phyloP scores from a whole-genome alignment of 2,797 vertebrate species.

The Acomys russatus region DNA sequence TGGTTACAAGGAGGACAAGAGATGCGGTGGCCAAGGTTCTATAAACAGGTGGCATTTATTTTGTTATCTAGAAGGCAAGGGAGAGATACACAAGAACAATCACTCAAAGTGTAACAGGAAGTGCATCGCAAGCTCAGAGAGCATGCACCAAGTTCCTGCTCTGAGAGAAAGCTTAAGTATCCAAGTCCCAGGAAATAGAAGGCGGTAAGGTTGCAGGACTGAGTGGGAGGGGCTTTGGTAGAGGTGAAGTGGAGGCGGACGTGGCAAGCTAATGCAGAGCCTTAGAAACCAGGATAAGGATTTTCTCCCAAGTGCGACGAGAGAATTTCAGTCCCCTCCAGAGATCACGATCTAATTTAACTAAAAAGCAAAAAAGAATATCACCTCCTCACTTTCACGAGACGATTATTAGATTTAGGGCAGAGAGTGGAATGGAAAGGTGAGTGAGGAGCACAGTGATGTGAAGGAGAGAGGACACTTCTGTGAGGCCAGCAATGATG shows the following conservation, averaged over 20 bases:
- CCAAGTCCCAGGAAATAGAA: constrained; percentile 24
- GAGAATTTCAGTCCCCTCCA: constrained; percentile 18
- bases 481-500: background rate
- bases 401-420: background rate
- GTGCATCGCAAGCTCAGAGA: background rate
- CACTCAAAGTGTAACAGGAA: constrained; percentile 11
- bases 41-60: constrained; percentile 3
- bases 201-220: background rate
- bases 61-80: background rate
- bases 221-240: background rate
- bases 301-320: background rate
- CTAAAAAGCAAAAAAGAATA: background rate
- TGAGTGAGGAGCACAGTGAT: background rate
- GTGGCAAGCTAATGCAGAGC: background rate
- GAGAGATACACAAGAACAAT: background rate
- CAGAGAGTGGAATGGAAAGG: background rate
- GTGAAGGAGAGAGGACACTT: background rate
- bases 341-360: constrained; percentile 50
- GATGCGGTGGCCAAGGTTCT: background rate
- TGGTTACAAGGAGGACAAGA: background rate
- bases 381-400: background rate
- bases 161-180: background rate
- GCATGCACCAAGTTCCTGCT: constrained; percentile 2
- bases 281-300: background rate
- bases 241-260: background rate